A percentile compares a stretch with the other conserved stretches of the same genome.
Conservation (phyloP, 2,113 vertebrate genomes). For the Saccopteryx bilineata region DNA sequence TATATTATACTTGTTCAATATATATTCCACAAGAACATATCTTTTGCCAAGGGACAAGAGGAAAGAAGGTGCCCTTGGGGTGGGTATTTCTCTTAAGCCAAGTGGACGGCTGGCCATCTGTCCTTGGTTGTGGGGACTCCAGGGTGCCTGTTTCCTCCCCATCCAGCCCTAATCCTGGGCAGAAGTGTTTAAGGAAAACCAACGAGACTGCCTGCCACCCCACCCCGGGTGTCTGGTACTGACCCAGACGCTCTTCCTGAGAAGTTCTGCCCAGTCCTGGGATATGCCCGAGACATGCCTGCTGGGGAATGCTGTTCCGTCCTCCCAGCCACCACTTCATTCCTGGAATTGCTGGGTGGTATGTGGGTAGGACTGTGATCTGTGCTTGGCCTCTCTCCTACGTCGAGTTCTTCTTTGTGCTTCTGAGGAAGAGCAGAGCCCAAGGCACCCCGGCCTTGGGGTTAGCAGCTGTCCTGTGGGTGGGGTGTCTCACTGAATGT, state of each 20-base stretch:
- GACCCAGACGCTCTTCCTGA: background rate
- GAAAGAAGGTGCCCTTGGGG: background rate
- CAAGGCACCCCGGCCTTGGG: background rate
- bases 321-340: constrained; percentile 33
- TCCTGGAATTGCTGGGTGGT: constrained; percentile 78
- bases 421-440: constrained; percentile 27
- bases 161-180: background rate
- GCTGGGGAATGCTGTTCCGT: background rate
- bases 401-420: background rate
- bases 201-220: background rate
- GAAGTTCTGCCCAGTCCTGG: background rate
- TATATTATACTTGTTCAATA: background rate
- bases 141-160: background rate
- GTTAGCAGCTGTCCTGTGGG: background rate
- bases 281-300: background rate
- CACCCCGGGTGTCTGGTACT: background rate
- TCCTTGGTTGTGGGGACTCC: background rate
- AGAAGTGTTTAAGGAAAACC: background rate
- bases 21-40: accelerated
- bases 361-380: constrained; percentile 57
- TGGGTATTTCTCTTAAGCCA: background rate
- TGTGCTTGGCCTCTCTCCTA: background rate
- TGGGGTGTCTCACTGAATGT: accelerated
- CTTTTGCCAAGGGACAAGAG: background rate
- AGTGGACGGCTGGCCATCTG: accelerated